Evolutionary conservation across 2,797 vertebrate species (phyloP).

Genomic region (Sebastes nivosus): DNA sequence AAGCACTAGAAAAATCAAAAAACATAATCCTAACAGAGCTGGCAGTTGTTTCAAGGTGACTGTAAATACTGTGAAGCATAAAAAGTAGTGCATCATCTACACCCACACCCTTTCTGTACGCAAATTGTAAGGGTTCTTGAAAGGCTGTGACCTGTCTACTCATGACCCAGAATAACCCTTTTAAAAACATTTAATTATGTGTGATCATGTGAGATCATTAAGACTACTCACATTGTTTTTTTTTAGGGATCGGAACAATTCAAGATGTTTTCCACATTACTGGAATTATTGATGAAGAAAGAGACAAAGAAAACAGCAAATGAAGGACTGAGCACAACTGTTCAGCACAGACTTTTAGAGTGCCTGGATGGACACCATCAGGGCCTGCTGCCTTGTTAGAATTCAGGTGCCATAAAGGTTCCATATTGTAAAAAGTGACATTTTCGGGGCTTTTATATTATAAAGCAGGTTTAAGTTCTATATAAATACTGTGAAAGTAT

Average conservation of each 20-base stretch:
- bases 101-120: background rate
- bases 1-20: background rate
- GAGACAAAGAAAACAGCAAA: background rate
- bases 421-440: no score
- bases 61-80: background rate
- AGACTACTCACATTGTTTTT: background rate
- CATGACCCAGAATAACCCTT: background rate
- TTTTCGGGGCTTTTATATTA: no score
- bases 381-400: background rate
- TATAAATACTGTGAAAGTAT: no score
- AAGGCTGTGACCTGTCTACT: background rate
- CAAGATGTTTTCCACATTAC: background rate
- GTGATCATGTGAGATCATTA: background rate
- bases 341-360: background rate
- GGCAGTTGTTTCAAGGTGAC: background rate
- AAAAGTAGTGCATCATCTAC: background rate
- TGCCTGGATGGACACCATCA: background rate
- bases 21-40: background rate
- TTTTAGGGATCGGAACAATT: no score
- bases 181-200: background rate
- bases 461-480: no score
- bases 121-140: background rate
- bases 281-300: background rate
- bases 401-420: background rate
- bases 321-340: background rate